phyloP scores from a whole-genome alignment of 2,888 invertebrate genomes.

The Bimastos eiseni region DNA sequence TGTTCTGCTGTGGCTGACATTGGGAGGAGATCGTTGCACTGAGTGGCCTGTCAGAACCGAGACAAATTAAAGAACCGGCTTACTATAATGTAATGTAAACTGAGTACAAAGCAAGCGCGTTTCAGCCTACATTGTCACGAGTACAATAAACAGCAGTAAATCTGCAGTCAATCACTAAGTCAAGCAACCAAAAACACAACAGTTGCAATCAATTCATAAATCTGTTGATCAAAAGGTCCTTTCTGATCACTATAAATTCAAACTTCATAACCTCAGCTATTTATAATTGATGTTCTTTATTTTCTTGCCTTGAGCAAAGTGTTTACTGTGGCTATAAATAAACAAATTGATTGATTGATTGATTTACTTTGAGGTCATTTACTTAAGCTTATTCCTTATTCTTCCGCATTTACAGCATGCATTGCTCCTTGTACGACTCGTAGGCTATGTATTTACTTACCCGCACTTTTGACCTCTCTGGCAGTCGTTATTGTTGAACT shows the following conservation, averaged over 20 bases:
- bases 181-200: neutral
- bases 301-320: too few species aligned
- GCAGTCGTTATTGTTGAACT: neutral
- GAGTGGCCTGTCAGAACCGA: neutral
- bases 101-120: neutral
- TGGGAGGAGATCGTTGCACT: neutral
- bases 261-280: neutral
- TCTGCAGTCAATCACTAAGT: neutral
- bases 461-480: neutral
- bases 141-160: neutral
- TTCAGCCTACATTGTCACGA: neutral
- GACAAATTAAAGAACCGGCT: neutral
- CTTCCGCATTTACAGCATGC: too few species aligned
- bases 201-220: neutral
- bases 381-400: neutral
- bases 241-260: too few species aligned
- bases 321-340: too few species aligned
- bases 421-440: too few species aligned
- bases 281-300: too few species aligned
- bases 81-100: neutral
- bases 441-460: conserved; percentile 17
- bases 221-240: neutral
- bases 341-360: too few species aligned
- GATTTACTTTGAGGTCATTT: neutral
- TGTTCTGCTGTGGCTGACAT: neutral